A percentile compares a stretch with the other conserved stretches of the same genome.
These are phyloP conservation scores for Dicyrtoma fusca DNA, from an alignment of 2,888 invertebrate species.

Conservation along the genomic window DNA sequence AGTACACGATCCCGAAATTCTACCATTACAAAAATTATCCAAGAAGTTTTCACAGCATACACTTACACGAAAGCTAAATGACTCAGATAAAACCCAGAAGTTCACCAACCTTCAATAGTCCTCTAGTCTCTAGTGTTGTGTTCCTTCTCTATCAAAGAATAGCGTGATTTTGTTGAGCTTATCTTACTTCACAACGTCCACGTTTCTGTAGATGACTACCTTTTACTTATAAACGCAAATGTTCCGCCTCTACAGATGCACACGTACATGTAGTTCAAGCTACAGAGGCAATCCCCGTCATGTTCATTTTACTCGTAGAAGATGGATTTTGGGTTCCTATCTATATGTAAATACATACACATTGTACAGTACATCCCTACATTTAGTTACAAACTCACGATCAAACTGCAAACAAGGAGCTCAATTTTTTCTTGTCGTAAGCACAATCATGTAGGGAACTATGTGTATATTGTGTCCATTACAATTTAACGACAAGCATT, in stretches of 20 bases:
- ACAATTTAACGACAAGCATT: background rate
- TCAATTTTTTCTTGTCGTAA: conserved; percentile 19
- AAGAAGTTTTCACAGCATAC: too few relatives aligned
- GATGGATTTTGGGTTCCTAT: too few relatives aligned
- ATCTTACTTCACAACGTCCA: background rate
- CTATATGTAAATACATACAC: too few relatives aligned
- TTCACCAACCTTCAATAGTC: conserved; percentile 30
- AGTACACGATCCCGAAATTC: background rate
- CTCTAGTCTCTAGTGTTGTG: background rate
- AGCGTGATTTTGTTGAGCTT: background rate
- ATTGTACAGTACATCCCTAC: too few relatives aligned
- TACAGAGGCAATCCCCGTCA: too few relatives aligned
- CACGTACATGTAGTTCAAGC: background rate
- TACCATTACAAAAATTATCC: background rate
- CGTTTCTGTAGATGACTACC: background rate
- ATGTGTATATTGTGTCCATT: conserved; percentile 1
- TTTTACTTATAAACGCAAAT: background rate
- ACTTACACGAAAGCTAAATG: background rate
- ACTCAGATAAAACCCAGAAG: conserved; percentile 26
- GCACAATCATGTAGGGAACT: background rate
- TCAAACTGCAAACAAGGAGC: background rate
- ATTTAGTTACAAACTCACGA: too few relatives aligned
- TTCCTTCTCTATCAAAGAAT: conserved; percentile 3
- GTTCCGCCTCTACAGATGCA: background rate
- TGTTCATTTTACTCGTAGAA: too few relatives aligned